Evolutionary conservation across 2,113 vertebrate species (phyloP).

Genomic region (Phyllopteryx taeniolatus): DNA sequence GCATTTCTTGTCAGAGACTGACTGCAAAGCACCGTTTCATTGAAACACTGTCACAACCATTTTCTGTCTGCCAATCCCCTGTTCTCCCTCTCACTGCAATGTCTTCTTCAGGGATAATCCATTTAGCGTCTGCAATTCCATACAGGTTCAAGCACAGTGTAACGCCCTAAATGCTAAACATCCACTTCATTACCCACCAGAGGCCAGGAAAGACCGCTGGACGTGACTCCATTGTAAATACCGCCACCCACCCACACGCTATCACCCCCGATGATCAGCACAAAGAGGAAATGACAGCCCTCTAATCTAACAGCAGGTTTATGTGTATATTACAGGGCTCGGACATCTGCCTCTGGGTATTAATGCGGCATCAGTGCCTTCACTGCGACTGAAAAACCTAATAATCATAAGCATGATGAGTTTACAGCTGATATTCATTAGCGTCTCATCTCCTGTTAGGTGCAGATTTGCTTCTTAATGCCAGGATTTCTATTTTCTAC

Average conservation of each 20-base stretch:
- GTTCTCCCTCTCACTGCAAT: not conserved
- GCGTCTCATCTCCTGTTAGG: not conserved
- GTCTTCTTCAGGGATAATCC: constrained; percentile 5
- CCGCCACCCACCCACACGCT: not conserved
- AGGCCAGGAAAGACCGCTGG: constrained; percentile 29
- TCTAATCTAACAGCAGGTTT: constrained; percentile 42
- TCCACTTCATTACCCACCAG: constrained; percentile 13
- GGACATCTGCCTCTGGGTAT: constrained; percentile 43
- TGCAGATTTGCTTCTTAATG: constrained; percentile 20
- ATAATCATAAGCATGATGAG: constrained; percentile 9
- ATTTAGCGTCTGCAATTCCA: constrained; percentile 5
- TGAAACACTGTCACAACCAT: not conserved
- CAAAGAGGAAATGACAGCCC: constrained; percentile 24
- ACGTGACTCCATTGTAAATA: constrained; percentile 34
- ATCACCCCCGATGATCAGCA: not conserved
- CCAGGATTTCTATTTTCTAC: constrained; percentile 5
- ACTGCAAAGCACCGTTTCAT: constrained; percentile 1
- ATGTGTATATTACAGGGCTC: constrained; percentile 31
- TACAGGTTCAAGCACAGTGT: constrained; percentile 15
- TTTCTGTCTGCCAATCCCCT: constrained; percentile 1
- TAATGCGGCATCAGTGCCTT: constrained; percentile 22
- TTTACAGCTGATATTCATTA: constrained; percentile 26
- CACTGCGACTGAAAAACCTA: not conserved
- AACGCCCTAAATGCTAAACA: constrained; percentile 30
- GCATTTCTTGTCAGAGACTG: constrained; percentile 6